A percentile compares a stretch with the other conserved stretches of the same genome.
phyloP scores from a whole-genome alignment of 2,113 vertebrate genomes.

The Papio anubis region DNA sequence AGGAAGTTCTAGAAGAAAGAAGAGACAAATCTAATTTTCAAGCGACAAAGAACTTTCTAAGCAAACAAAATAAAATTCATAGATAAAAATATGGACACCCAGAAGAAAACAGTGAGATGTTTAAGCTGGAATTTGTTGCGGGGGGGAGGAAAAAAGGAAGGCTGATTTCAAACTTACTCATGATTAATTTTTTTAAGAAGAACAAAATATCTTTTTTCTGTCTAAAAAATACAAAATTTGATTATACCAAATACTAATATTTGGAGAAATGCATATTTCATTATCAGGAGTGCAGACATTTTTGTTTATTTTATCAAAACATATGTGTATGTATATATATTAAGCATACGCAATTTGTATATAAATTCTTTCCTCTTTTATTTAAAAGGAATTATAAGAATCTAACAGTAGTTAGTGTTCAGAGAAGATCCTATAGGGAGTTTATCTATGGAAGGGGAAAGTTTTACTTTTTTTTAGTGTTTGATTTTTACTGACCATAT shows the following conservation, averaged over 20 bases:
- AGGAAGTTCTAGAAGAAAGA: background rate
- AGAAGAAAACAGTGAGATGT: background rate
- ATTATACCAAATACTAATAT: background rate
- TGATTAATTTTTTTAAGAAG: background rate
- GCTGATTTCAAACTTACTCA: background rate
- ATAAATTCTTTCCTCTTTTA: background rate
- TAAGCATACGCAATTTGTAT: background rate
- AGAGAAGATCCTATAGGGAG: background rate
- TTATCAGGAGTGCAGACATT: background rate
- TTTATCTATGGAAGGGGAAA: background rate
- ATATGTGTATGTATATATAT: background rate
- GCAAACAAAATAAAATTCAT: background rate
- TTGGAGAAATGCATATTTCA: background rate
- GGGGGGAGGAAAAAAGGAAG: background rate
- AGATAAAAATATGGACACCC: background rate
- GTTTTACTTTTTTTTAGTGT: background rate
- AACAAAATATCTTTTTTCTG: background rate
- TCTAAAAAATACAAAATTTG: background rate
- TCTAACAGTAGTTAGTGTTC: background rate
- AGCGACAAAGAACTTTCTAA: background rate
- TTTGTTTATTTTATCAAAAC: background rate
- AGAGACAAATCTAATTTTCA: background rate
- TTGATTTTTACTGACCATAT: background rate
- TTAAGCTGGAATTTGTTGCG: background rate
- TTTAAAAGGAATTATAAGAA: background rate